A percentile compares a stretch with the other conserved stretches of the same genome.
Evolutionary conservation across 2,888 invertebrate species (phyloP).

Genomic region (Brachypterus glaber): DNA sequence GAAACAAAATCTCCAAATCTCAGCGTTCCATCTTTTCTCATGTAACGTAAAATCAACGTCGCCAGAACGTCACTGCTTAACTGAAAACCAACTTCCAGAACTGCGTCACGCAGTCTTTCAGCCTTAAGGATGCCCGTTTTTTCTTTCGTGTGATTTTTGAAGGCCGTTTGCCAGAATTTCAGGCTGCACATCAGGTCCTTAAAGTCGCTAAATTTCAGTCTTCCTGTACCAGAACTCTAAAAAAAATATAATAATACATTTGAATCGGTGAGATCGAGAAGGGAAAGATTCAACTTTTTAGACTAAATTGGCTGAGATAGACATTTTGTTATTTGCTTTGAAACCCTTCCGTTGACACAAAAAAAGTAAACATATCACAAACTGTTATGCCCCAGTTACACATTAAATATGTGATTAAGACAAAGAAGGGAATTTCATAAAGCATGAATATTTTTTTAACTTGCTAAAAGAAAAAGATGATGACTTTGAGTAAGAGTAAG

Average conservation of each 20-base stretch:
- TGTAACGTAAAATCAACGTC: slow-evolving; percentile 73
- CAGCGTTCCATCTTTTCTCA: slow-evolving; percentile 86
- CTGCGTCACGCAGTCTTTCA: slow-evolving; percentile 73
- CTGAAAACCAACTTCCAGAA: slow-evolving; percentile 81
- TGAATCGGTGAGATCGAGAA: too few species aligned
- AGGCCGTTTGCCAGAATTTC: slow-evolving; percentile 84
- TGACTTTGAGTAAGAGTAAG: too few species aligned
- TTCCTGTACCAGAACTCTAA: slow-evolving; percentile 66
- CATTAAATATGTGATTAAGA: too few species aligned
- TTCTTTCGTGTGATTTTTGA: slow-evolving; percentile 82
- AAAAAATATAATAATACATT: slow-evolving; percentile 17
- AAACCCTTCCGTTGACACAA: too few species aligned
- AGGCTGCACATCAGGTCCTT: slow-evolving; percentile 86
- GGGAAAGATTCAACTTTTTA: slow-evolving; percentile 2
- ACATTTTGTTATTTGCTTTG: too few species aligned
- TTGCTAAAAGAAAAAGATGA: too few species aligned
- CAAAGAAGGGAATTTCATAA: too few species aligned
- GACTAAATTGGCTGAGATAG: too few species aligned
- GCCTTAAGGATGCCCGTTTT: slow-evolving; percentile 83
- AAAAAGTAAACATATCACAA: too few species aligned
- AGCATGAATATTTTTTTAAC: too few species aligned
- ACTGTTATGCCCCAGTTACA: too few species aligned
- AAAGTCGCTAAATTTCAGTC: slow-evolving; percentile 76
- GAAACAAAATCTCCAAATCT: slow-evolving; percentile 88
- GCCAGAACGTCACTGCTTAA: slow-evolving; percentile 76